These are phyloP conservation scores for Suncus etruscus DNA, from an alignment of 2,113 vertebrate species.

Conservation along the genomic window DNA sequence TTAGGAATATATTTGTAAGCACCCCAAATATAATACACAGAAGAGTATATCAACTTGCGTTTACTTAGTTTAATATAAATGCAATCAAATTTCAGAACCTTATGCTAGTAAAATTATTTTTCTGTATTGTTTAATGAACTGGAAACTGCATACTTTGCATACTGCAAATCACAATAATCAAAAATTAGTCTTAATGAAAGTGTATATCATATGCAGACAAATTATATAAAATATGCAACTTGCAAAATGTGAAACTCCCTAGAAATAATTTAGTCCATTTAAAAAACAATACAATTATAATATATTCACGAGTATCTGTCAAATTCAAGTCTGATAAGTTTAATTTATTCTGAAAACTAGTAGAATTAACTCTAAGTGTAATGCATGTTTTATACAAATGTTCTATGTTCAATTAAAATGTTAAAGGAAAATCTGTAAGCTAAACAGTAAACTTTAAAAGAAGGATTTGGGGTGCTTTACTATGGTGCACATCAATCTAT, in stretches of 20 bases:
- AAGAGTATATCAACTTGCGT: neutral
- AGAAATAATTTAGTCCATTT: neutral
- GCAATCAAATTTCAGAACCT: neutral
- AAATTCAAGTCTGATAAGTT: slow-evolving; percentile 43
- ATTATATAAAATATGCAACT: neutral
- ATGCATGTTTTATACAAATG: neutral
- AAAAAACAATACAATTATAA: slow-evolving; percentile 52
- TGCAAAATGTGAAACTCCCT: neutral
- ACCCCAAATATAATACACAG: neutral
- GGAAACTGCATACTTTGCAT: neutral
- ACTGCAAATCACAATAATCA: neutral
- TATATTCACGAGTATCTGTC: neutral
- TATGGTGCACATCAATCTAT: neutral
- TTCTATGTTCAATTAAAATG: slow-evolving; percentile 20
- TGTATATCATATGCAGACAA: neutral
- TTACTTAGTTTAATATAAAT: neutral
- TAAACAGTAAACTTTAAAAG: neutral
- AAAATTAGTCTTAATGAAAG: neutral
- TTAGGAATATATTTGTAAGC: neutral
- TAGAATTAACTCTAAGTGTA: neutral
- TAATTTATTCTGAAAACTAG: slow-evolving; percentile 38
- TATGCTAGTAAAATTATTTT: neutral
- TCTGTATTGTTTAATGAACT: neutral
- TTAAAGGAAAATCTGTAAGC: neutral
- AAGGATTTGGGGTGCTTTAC: neutral